Evolutionary conservation across 1,140 invertebrate genomes (phyloP), one percentile per base, ranked within the genome.

Genomic region (Zaprionus camerounensis): DNA sequence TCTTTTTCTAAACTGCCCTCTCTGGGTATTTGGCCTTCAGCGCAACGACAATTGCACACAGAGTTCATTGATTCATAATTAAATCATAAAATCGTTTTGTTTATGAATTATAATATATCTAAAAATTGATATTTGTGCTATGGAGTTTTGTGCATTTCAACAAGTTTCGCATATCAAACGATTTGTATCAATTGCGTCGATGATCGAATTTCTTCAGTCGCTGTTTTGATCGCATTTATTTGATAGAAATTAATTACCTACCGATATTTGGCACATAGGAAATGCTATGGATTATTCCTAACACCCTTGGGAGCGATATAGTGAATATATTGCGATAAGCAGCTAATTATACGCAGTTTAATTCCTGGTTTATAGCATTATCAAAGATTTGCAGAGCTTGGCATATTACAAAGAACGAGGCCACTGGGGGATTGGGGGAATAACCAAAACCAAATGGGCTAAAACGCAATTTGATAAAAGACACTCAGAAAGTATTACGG

Each of bases 31-130:
- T 83, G 84, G 78, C 84, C 85, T 90, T 88, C 85, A 78, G 38
- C 62, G 22, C 70, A 71, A 65, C 55, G 63, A 28, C 58, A 70
- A 71, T 75, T 76, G 68, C 34, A 51, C 24, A 51, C 46, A 51
- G 5, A 79, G 85, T 75, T 88, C 84, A 88, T 90, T 90, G 84
- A 84, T 81, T 90, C 75, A 78, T 81, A 84, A 87, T 88, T 88
- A 75, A 75, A 75, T 65, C 72, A 75, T 75, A 73, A 80, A 86
- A 76, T 79, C 58, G 56, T 53, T 63, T 68, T 70, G 66, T 70
- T 71, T 64, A 71, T 64, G 53, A 71, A 58, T 64, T 71, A 31
- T 51, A 64, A 75, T 67, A 67, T 72, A 41, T 59, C 28, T 44
- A 51, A 28, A 41, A 61, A 66, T 49, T 34, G 31, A 13, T 41